Percentiles rank a stretch among this genome's conserved stretches.
phyloP scores from a whole-genome alignment of 1,140 invertebrate species.

The Papilio helenus region DNA sequence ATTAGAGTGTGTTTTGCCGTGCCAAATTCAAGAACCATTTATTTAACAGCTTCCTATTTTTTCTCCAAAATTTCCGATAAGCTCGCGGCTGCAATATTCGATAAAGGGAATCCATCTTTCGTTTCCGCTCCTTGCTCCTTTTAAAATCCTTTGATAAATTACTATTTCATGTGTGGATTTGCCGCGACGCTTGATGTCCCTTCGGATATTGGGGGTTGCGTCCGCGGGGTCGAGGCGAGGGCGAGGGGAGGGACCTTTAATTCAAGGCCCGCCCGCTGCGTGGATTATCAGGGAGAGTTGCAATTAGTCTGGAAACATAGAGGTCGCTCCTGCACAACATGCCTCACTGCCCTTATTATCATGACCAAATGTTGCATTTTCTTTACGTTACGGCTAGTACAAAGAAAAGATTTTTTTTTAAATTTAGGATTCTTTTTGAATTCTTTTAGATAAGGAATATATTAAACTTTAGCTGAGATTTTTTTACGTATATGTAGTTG shows the following conservation, averaged over 20 bases:
- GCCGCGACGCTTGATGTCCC: conserved; percentile 63
- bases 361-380: background rate
- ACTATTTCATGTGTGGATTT: conserved; percentile 79
- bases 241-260: conserved; percentile 77
- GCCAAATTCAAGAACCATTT: background rate
- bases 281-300: conserved; percentile 73
- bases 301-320: conserved; percentile 71
- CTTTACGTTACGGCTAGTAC: background rate
- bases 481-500: too few species aligned
- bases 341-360: background rate
- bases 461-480: too few species aligned
- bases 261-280: conserved; percentile 76
- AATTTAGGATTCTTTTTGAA: too few species aligned
- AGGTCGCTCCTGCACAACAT: conserved; percentile 51
- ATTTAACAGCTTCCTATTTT: conserved; percentile 6
- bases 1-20: background rate
- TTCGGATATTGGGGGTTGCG: conserved; percentile 51
- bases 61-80: conserved; percentile 49
- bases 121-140: conserved; percentile 63
- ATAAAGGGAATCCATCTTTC: conserved; percentile 71
- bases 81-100: conserved; percentile 64
- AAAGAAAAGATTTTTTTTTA: background rate
- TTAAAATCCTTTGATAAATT: conserved; percentile 80
- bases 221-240: conserved; percentile 50
- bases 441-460: too few species aligned